phyloP scores from a whole-genome alignment of 53 echinoderm and acorn worm genomes.

The Patiria pectinifera region DNA sequence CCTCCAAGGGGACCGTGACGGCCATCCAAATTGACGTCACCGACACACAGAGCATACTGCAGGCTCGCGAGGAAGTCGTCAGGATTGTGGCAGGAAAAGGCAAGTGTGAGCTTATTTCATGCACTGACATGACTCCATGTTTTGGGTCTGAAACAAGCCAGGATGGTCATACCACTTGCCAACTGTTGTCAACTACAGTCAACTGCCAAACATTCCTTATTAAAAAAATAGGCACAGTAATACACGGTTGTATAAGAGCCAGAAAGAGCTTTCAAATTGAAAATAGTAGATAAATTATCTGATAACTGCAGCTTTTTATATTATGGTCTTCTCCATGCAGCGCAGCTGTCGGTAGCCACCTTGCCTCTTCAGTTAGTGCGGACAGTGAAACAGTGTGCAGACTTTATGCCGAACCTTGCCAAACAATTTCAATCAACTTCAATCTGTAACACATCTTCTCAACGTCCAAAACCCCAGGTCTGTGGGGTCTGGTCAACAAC shows the following conservation, averaged over 20 bases:
- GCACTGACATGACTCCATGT: too few relatives aligned
- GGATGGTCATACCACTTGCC: background rate
- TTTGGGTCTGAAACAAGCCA: background rate
- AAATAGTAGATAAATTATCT: too few relatives aligned
- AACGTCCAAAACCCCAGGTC: constrained; percentile 30
- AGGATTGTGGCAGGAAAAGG: constrained; percentile 28
- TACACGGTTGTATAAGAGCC: too few relatives aligned
- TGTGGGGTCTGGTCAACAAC: constrained; percentile 76
- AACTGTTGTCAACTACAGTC: background rate
- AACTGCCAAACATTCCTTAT: too few relatives aligned
- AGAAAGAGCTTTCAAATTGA: too few relatives aligned
- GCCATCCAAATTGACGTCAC: constrained; percentile 62
- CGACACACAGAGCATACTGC: constrained; percentile 47
- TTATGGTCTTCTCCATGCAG: too few relatives aligned
- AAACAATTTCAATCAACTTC: background rate
- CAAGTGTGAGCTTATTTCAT: background rate
- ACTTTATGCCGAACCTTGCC: too few relatives aligned
- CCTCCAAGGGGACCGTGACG: constrained; percentile 41
- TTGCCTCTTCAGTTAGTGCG: too few relatives aligned
- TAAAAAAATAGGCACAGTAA: too few relatives aligned
- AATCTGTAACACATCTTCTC: background rate
- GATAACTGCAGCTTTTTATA: too few relatives aligned
- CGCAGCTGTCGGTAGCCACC: too few relatives aligned
- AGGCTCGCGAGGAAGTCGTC: constrained; percentile 56
- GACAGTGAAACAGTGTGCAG: too few relatives aligned